Base-by-base conservation (phyloP, 2,113 vertebrate genomes). In the Tichodroma muraria region DNA sequence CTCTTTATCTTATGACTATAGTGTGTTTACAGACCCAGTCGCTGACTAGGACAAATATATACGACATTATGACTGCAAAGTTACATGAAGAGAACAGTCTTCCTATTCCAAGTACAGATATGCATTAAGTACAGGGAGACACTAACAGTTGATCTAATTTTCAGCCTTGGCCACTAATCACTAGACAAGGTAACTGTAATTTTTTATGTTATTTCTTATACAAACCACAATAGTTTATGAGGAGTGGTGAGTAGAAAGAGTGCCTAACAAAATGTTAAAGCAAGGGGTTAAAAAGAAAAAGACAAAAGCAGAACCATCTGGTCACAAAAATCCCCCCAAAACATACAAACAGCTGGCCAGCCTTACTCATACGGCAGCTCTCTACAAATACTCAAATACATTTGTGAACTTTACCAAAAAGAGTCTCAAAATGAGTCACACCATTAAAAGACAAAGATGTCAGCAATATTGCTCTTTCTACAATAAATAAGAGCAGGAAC, bases 391-490 rank as follows among this genome's bases (percentile, higher is more conserved):
- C 25, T 81, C 49, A 90, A 76, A 84, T 49, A 81, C 57, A 45
- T 78, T 84, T 68, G 60, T 84, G 83, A 95, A 94, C 72, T 84
- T 85, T 33, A 93, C 65, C 52, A 90, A 88, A 95, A 95, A 90
- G 80, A 75, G 49, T 49, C 69, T 84, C 52, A 79, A 92, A 89
- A 93, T 90, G 69, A 96, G 49, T 90, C 86, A 94, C 53, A 64
- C 52, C n/a, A 75, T 84, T 90, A 87, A 86, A 68, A 22, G 69
- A 87, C 65, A 86, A 84, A 56, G 57, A 89, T 50, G 53, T 71
- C 44, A 3, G 18, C 24, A 75, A 37, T 53, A 44, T 6, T 75
- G 12, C 83, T 79, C 17, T 75, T 79, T 30, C 49, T 81, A 61
- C 57, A 64, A 56, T 24, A 88, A 90, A 47, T 52, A 52, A 73